These are phyloP conservation scores for Salvator merianae DNA, from an alignment of 2,113 vertebrate species.

Conservation along the genomic window DNA sequence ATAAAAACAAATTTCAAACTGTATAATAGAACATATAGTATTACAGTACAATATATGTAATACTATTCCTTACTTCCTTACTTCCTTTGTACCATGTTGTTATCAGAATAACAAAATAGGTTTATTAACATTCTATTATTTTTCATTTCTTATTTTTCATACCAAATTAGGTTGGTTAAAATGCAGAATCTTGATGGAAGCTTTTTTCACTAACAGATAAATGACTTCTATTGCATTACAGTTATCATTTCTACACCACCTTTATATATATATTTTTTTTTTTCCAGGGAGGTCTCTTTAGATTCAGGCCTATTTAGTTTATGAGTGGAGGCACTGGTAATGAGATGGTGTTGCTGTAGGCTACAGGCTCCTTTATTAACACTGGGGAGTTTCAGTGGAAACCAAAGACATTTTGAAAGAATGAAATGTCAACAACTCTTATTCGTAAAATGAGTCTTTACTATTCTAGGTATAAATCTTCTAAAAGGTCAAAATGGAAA, in stretches of 20 bases:
- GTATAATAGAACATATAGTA: too few relatives aligned
- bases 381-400: conserved; percentile 18
- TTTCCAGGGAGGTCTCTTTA: neutral
- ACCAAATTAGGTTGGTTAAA: neutral
- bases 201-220: neutral
- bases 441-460: conserved; percentile 11
- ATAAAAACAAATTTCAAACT: too few relatives aligned
- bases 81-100: neutral
- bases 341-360: neutral
- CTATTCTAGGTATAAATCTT: conserved; percentile 11
- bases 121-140: neutral
- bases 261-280: neutral
- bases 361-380: neutral
- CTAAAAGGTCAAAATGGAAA: conserved; percentile 11
- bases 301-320: neutral
- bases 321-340: neutral
- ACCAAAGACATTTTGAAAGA: neutral
- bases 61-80: neutral
- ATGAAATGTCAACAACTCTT: conserved; percentile 5
- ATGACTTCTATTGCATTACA: neutral
- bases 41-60: too few relatives aligned
- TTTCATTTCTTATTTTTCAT: neutral
- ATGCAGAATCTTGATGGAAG: neutral
- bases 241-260: neutral
- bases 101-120: neutral